Conservation (phyloP, 2,888 invertebrate species). For the Drosophila picticornis region DNA sequence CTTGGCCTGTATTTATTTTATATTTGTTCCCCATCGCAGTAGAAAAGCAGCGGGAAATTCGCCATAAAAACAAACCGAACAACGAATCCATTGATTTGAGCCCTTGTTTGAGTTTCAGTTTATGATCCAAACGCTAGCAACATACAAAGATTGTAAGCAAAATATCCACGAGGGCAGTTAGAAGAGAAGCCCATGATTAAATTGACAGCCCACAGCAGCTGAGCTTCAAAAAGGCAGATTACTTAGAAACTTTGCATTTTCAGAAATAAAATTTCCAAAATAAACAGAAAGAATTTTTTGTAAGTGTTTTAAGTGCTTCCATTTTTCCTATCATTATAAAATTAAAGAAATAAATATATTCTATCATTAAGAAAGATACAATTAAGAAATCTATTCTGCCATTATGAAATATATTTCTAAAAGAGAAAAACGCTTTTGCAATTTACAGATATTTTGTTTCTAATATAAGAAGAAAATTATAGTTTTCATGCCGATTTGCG, state of each 20-base stretch:
- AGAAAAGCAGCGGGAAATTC: slow-evolving; percentile 8
- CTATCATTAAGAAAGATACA: neutral
- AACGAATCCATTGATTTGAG: slow-evolving; percentile 17
- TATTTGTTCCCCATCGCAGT: neutral
- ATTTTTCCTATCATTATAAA: no score
- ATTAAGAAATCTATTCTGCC: neutral
- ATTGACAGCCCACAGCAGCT: no score
- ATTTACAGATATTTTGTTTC: no score
- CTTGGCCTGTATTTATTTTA: neutral
- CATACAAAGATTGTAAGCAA: no score
- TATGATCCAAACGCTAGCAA: neutral
- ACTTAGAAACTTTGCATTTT: no score
- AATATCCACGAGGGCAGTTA: no score
- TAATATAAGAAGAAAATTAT: neutral
- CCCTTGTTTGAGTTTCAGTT: slow-evolving; percentile 19
- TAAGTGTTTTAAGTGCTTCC: no score
- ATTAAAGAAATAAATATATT: neutral
- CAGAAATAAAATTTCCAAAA: no score
- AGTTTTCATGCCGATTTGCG: neutral
- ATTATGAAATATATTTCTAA: neutral
- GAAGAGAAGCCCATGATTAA: no score
- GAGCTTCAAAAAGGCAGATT: no score
- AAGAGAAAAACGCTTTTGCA: no score
- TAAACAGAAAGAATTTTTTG: no score
- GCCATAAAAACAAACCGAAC: neutral